Evolutionary conservation across 2,888 invertebrate species (phyloP), one percentile per base, ranked within the genome.

Genomic region (Bhutanitis thaidina): DNA sequence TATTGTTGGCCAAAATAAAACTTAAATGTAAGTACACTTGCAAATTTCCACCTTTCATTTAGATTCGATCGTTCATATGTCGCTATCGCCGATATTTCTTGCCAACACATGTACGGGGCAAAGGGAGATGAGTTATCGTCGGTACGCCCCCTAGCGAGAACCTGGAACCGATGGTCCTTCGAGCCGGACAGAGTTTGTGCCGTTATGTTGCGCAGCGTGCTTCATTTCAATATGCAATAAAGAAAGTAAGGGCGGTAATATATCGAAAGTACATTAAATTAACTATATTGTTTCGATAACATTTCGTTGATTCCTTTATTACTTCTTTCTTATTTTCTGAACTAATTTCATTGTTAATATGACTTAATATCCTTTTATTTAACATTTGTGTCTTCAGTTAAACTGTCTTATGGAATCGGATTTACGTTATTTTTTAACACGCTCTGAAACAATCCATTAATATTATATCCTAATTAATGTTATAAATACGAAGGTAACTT

Each of bases 91-190:
- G 53, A 65, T 65, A 66, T 64, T 65, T 67, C 63, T 61, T 54
- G 53, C 52, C 49, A 65, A 65, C 70, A 70, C 64, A 61, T 71
- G 71, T 69, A 62, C 53, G 53, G 63, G 62, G 65, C 65, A 68
- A 60, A 58, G 58, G 56, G 29, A 55, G 51, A 56, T 63, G 64
- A 62, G 57, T 68, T 62, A 67, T 60, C 53, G 58, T 39, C 39
- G 51, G 44, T 35, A 57, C 64, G 62, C 66, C 64, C 57, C 58
- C 60, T 56, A 59, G 55, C 43, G 36, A 43, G 51, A 52, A 55
- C 54, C 57, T 54, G 55, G 45, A 47, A 32, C 50, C 45, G 57
- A 56, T 60, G 58, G 61, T 59, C 58, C 59, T 62, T 53, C 57
- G 59, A 54, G 54, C 55, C 56, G 52, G 55, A 58, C 53, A 49